phyloP scores from a whole-genome alignment of 2,113 vertebrate species.

The Campylomormyrus tamandua region DNA sequence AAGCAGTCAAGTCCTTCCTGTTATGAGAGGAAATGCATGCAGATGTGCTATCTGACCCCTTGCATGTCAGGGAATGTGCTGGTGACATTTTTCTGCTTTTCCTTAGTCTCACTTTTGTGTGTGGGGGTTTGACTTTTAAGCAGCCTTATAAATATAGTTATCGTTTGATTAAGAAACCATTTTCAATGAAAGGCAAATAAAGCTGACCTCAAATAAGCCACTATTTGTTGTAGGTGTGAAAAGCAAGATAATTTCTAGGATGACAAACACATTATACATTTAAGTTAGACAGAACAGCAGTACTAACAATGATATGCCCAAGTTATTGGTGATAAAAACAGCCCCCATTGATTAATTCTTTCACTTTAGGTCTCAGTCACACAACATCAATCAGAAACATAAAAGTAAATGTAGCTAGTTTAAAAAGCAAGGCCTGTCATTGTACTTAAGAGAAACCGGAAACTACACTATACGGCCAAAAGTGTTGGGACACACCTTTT shows the following conservation, averaged over 20 bases:
- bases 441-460: background rate
- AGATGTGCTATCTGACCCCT: constrained; percentile 99
- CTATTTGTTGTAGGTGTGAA: background rate
- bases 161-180: constrained; percentile 24
- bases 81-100: constrained; percentile 66
- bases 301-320: background rate
- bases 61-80: constrained; percentile 72
- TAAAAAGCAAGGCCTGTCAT: background rate
- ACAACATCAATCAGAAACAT: background rate
- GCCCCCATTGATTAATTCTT: background rate
- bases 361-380: background rate
- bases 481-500: background rate
- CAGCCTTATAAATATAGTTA: constrained; percentile 66
- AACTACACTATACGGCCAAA: background rate
- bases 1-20: constrained; percentile 99
- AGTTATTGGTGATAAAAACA: background rate
- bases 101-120: constrained; percentile 29
- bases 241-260: background rate
- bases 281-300: background rate
- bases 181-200: background rate
- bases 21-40: constrained; percentile 99
- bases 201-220: background rate
- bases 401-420: background rate
- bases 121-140: constrained; percentile 53
- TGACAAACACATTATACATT: background rate